phyloP scores from a whole-genome alignment of 2,888 invertebrate genomes.

The Noctua comes region DNA sequence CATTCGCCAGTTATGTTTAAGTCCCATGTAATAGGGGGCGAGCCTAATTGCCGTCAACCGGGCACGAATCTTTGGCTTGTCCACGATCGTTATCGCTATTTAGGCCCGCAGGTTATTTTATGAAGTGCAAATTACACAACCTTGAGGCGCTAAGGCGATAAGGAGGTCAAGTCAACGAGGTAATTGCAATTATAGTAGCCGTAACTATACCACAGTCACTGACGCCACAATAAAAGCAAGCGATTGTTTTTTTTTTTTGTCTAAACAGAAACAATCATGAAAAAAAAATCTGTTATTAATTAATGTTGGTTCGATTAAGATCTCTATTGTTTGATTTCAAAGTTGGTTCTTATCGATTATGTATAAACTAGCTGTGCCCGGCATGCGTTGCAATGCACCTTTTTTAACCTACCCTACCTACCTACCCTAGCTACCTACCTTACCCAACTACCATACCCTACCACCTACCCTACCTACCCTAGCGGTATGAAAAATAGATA shows the following conservation, averaged over 20 bases:
- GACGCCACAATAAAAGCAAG: constrained; percentile 3
- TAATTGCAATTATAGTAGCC: background rate
- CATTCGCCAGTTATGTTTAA: background rate
- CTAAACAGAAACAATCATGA: background rate
- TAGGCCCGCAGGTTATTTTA: background rate
- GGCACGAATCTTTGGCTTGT: background rate
- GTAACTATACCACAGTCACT: constrained; percentile 1
- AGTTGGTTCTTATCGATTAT: background rate
- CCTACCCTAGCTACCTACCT: no score
- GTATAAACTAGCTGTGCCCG: no score
- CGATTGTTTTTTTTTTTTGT: constrained; percentile 9
- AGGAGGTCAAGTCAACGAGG: background rate
- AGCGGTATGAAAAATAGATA: no score
- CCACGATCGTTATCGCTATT: background rate
- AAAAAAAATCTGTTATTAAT: constrained; percentile 11
- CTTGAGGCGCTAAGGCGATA: background rate
- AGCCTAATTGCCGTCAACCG: background rate
- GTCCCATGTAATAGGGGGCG: background rate
- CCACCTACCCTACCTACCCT: no score
- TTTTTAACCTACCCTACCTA: no score
- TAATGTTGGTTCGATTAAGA: background rate
- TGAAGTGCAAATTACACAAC: background rate
- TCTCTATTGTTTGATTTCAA: background rate
- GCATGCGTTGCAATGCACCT: no score
- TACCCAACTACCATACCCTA: no score